These are phyloP conservation scores for Pegoplata infirma DNA, from an alignment of 2,888 invertebrate genomes.

Conservation along the genomic window DNA sequence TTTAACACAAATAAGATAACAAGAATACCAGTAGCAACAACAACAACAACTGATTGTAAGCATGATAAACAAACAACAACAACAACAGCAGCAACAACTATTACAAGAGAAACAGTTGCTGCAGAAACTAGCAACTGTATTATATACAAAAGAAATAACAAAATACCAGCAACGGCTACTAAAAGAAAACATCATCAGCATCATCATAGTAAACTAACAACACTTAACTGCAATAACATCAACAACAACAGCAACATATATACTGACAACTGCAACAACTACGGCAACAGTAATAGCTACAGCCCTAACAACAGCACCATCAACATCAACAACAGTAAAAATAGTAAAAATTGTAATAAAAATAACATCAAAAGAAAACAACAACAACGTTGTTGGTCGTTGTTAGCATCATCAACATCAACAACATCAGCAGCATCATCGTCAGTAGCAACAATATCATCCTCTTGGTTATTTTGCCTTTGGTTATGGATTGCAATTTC, in stretches of 20 bases:
- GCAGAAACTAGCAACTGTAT: conserved; percentile 3
- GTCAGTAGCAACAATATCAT: conserved; percentile 1
- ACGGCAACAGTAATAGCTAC: conserved; percentile 29
- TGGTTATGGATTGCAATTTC: conserved; percentile 70
- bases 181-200: conserved; percentile 59
- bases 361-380: conserved; percentile 43
- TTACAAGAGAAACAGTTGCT: conserved; percentile 7
- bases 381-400: conserved; percentile 13
- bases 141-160: conserved; percentile 23
- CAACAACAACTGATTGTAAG: conserved; percentile 22
- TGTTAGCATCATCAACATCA: conserved; percentile 16
- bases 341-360: conserved; percentile 37
- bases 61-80: conserved; percentile 15
- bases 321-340: conserved; percentile 36
- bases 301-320: background rate
- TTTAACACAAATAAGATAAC: conserved; percentile 22
- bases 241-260: conserved; percentile 62
- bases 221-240: conserved; percentile 59
- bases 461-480: conserved; percentile 70
- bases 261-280: conserved; percentile 33
- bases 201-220: conserved; percentile 62
- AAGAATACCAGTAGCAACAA: conserved; percentile 16
- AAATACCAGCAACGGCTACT: conserved; percentile 7
- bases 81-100: conserved; percentile 16
- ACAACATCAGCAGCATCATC: conserved; percentile 9